Evolutionary conservation across 2,113 vertebrate species (phyloP).

Genomic region (Strix uralensis): DNA sequence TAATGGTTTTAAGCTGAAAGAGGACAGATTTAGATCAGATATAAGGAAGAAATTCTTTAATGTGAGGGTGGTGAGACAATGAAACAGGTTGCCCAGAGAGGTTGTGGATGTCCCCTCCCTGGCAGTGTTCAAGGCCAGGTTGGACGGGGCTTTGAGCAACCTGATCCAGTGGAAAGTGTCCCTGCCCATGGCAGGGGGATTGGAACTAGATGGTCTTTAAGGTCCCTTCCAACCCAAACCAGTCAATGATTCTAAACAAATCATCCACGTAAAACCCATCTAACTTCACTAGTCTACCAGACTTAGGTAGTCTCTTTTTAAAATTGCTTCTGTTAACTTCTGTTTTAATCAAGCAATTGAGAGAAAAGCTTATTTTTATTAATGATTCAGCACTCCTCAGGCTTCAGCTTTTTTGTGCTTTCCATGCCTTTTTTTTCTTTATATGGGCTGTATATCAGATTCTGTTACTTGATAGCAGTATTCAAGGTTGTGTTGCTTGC

Average conservation of each 20-base stretch:
- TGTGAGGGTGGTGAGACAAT: too few species aligned
- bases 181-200: too few species aligned
- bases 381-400: background rate
- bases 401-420: background rate
- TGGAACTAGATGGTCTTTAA: too few species aligned
- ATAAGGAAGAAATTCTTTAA: too few species aligned
- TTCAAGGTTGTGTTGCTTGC: background rate
- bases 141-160: too few species aligned
- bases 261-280: background rate
- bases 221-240: too few species aligned
- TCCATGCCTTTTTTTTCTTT: background rate
- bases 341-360: background rate
- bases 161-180: too few species aligned
- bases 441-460: background rate
- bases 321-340: background rate
- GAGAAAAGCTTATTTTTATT: background rate
- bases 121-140: too few species aligned
- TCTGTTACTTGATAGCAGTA: background rate
- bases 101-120: too few species aligned
- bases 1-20: too few species aligned
- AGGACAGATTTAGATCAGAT: too few species aligned
- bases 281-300: background rate
- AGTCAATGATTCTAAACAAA: background rate
- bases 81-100: too few species aligned
- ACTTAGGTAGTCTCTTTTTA: background rate